phyloP scores from a whole-genome alignment of 2,797 vertebrate genomes.

The Sandelia bainsii region DNA sequence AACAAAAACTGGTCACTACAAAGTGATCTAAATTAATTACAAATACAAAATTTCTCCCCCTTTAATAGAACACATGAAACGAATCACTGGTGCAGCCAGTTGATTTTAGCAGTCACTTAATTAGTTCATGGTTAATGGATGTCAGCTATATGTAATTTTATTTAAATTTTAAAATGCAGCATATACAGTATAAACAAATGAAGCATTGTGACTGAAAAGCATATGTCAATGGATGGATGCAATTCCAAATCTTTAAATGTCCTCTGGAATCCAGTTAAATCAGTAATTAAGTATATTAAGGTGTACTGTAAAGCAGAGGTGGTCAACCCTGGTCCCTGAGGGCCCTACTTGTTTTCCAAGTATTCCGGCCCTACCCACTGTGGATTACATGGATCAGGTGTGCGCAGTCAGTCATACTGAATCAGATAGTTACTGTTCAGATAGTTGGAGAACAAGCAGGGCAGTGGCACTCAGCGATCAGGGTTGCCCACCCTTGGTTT shows the following conservation, averaged over 20 bases:
- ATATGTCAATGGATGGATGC: neutral
- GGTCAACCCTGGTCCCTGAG: too few species aligned
- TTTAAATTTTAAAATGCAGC: neutral
- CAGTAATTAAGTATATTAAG: neutral
- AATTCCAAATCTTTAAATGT: neutral
- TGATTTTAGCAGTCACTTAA: neutral
- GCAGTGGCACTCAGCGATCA: too few species aligned
- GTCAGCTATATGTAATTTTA: neutral
- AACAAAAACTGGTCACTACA: neutral
- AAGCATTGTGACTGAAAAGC: neutral
- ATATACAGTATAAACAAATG: neutral
- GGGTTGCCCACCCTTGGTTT: too few species aligned
- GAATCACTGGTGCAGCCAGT: neutral
- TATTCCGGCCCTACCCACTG: too few species aligned
- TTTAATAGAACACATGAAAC: neutral
- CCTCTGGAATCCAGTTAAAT: conserved; percentile 4
- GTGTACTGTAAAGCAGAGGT: too few species aligned
- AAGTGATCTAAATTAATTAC: neutral
- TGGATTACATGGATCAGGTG: too few species aligned
- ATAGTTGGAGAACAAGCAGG: too few species aligned
- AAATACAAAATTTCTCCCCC: neutral
- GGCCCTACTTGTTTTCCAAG: too few species aligned
- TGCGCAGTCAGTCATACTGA: too few species aligned
- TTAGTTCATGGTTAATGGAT: neutral
- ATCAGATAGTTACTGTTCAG: too few species aligned